Evolutionary conservation across 2,113 vertebrate genomes (phyloP).

Genomic region (Microtus oregoni): DNA sequence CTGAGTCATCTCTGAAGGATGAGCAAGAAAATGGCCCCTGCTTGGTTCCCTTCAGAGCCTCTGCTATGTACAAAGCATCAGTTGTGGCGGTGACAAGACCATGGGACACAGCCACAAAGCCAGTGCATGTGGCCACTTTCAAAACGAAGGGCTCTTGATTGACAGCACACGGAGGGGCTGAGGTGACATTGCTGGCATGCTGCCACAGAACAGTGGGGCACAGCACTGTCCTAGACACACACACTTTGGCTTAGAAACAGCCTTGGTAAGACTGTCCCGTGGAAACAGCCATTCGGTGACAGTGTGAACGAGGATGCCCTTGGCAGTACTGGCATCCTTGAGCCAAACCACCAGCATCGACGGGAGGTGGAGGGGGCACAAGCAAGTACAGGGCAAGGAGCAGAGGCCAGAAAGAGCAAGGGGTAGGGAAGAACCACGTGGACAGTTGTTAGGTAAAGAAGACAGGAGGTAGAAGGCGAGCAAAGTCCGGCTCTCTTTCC

Average conservation of each 20-base stretch:
- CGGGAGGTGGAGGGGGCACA: no score
- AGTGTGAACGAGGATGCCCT: not conserved
- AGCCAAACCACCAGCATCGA: not conserved
- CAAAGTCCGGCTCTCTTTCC: not conserved
- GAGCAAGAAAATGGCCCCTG: not conserved
- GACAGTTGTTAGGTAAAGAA: not conserved
- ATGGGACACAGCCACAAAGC: not conserved
- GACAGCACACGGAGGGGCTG: not conserved
- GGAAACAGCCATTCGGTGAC: not conserved
- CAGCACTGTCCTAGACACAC: rapidly evolving
- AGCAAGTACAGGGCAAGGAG: not conserved
- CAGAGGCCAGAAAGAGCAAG: not conserved
- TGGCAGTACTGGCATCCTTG: not conserved
- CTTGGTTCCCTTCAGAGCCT: not conserved
- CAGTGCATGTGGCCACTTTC: not conserved
- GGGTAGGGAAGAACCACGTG: not conserved
- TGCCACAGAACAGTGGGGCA: not conserved
- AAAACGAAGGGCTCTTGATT: not conserved
- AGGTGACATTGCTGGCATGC: not conserved
- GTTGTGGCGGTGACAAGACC: not conserved
- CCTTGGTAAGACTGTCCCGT: not conserved
- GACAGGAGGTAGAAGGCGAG: not conserved
- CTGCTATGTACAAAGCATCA: not conserved
- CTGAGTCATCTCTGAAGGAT: not conserved
- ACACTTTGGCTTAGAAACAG: not conserved